Evolutionary conservation across 2,797 vertebrate genomes (phyloP).

Genomic region (Pygocentrus nattereri): DNA sequence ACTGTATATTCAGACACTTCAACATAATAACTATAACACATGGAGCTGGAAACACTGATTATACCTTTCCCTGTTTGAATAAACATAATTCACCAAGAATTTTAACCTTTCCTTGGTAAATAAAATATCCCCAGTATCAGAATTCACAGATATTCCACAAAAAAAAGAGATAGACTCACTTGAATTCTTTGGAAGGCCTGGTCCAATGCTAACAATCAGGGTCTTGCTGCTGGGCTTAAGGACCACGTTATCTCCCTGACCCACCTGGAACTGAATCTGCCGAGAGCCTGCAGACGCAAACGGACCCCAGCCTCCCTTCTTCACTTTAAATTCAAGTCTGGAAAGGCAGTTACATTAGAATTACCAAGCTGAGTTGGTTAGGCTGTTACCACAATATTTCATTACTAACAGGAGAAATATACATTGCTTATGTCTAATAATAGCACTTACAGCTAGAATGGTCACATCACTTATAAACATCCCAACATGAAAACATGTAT

Average conservation of each 20-base stretch:
- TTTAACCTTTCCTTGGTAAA: background rate
- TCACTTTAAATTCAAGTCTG: conserved; percentile 89
- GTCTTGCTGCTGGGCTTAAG: conserved; percentile 80
- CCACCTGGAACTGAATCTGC: conserved; percentile 84
- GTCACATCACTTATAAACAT: background rate
- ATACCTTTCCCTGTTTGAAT: too few species aligned
- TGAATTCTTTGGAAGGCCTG: conserved; percentile 82
- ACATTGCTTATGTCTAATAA: background rate
- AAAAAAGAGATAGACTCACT: conserved; percentile 71
- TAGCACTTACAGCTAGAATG: background rate
- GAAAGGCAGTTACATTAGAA: background rate
- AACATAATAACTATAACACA: too few species aligned
- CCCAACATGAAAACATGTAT: background rate
- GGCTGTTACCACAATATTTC: background rate
- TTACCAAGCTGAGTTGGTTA: background rate
- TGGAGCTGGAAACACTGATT: too few species aligned
- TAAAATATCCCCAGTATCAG: background rate
- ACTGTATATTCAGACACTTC: background rate
- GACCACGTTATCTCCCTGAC: conserved; percentile 73
- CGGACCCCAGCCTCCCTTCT: conserved; percentile 85
- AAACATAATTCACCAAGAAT: background rate
- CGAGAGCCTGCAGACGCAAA: conserved; percentile 82
- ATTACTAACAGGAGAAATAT: background rate
- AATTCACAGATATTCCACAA: background rate
- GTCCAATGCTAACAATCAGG: conserved; percentile 78